A percentile compares a stretch with the other conserved stretches of the same genome.
Evolutionary conservation across 1,140 invertebrate species (phyloP).

Genomic region (Caenorhabditis briggsae): DNA sequence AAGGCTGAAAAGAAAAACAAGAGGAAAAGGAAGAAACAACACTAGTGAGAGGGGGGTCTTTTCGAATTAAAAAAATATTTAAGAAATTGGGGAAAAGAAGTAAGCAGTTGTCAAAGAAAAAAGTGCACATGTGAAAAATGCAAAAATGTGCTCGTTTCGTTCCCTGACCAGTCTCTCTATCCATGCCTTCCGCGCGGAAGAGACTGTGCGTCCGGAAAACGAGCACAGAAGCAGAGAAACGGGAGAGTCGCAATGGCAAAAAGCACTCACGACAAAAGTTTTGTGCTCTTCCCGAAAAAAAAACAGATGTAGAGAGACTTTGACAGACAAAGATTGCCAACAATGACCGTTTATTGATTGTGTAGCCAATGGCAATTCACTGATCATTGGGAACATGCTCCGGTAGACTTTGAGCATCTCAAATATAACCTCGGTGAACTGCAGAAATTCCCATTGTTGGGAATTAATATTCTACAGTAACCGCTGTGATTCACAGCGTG

Average conservation of each 20-base stretch:
- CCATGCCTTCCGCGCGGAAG: slow-evolving; percentile 41
- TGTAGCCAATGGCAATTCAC: background rate
- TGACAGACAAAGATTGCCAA: slow-evolving; percentile 4
- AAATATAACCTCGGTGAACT: background rate
- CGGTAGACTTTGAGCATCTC: background rate
- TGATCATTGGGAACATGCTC: background rate
- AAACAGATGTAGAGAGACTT: background rate
- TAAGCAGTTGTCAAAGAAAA: background rate
- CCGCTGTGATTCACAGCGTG: too few species aligned
- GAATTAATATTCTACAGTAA: too few species aligned
- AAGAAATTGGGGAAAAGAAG: background rate
- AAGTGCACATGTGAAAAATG: slow-evolving; percentile 44
- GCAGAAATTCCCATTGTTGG: background rate
- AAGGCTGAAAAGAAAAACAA: slow-evolving; percentile 35
- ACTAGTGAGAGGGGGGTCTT: background rate
- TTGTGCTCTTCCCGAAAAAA: slow-evolving; percentile 7
- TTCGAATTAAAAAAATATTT: background rate
- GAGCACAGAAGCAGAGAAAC: background rate
- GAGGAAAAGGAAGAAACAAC: background rate
- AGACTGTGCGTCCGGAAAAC: slow-evolving; percentile 40
- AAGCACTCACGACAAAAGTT: slow-evolving; percentile 46
- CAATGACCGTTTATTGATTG: slow-evolving; percentile 34
- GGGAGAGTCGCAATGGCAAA: slow-evolving; percentile 43
- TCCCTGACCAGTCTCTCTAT: slow-evolving; percentile 19
- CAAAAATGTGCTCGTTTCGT: slow-evolving; percentile 27